These are phyloP conservation scores for Mohoua ochrocephala DNA, from an alignment of 2,113 vertebrate genomes.

Conservation along the genomic window DNA sequence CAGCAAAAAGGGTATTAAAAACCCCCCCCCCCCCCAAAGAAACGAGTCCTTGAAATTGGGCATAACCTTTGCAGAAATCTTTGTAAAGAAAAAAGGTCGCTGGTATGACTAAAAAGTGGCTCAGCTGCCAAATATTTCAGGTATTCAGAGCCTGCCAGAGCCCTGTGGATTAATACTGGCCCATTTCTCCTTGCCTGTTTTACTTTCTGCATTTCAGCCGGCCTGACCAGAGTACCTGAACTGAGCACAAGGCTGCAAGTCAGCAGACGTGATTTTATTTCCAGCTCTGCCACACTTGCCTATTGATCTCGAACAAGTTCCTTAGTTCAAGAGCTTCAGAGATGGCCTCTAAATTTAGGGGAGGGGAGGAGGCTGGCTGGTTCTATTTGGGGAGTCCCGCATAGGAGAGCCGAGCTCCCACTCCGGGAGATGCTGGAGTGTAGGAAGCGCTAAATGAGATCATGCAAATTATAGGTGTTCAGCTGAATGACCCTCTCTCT, in stretches of 20 bases:
- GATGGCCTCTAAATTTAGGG: conserved; percentile 59
- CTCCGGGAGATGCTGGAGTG: not conserved
- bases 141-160: conserved; percentile 56
- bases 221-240: conserved; percentile 45
- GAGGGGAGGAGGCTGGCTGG: conserved; percentile 46
- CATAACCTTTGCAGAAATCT: conserved; percentile 22
- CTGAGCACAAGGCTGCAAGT: conserved; percentile 52
- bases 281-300: conserved; percentile 24
- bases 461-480: conserved; percentile 21
- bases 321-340: conserved; percentile 38
- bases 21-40: not conserved
- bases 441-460: conserved; percentile 10
- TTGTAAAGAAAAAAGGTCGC: not conserved
- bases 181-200: conserved; percentile 45
- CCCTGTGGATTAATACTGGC: conserved; percentile 48
- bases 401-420: not conserved
- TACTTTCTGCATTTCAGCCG: conserved; percentile 31
- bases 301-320: conserved; percentile 57
- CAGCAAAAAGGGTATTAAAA: not conserved
- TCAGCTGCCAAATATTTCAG: conserved; percentile 61
- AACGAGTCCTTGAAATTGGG: not conserved
- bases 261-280: conserved; percentile 50
- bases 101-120: conserved; percentile 47
- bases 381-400: conserved; percentile 43
- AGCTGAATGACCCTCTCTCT: conserved; percentile 10